Base-by-base conservation (phyloP, 2,888 invertebrate species). In the Tipula unca region DNA sequence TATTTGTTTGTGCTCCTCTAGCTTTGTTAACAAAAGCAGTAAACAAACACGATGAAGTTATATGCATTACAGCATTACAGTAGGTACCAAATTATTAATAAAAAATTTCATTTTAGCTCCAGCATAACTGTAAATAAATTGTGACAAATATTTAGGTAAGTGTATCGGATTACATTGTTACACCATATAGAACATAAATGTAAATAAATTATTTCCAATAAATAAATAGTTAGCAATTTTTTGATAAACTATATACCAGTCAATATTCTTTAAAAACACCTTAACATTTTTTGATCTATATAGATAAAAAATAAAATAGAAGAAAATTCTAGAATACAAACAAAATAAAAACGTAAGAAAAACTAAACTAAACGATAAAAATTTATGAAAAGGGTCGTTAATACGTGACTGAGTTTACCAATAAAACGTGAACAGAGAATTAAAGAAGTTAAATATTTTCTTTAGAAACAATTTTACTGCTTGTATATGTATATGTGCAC, bases 381-480 rank as follows among this genome's bases (percentile, higher is more conserved):
- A 69, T 69, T 69, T 69, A 69, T 69, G 69, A 69, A 69, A 69
- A 69, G 69, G 69, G 25, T 69, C 69, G 69, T 83, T 35, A 83
- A 32, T 83, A 83, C 83, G 83, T 83, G 83, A 83, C 83, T 32
- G 83, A 83, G 83, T 83, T 83, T 83, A 8, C 83, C 29, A 83
- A 83, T 83, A 83, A 83, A 32, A 83, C 83, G 83, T 83, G 83
- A 29, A 83, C 83, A 83, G 83, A 32, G 83, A 83, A 83, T 83
- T 83, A 83, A 83, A 83, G 29, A 14, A 17, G 83, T 29, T 35
- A 32, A 29, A 29, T 83, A 32, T 32, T 83, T 32, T 83, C 32
- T 83, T 32, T 83, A 17, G 32, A 35, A 32, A 83, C 17, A 83
- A 25, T 69, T 69, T 69, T 25, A 25, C 69, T 25, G 69, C 69